Conservation (phyloP, 1,140 invertebrate genomes). For the Venturia canescens region DNA sequence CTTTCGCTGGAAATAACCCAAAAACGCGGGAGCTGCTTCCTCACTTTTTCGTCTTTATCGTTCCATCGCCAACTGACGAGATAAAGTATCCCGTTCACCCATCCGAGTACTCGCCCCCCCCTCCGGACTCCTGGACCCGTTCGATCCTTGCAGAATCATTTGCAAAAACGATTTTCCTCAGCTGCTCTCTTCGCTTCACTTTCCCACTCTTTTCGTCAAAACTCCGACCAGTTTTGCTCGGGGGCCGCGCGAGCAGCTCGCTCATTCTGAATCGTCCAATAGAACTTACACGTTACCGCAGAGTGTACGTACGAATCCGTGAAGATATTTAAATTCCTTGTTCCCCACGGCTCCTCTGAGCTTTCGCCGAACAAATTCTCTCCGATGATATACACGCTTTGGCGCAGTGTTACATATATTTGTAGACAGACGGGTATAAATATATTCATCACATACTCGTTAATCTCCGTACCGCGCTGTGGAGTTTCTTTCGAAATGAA, state of each 20-base stretch:
- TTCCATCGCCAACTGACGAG: too few relatives aligned
- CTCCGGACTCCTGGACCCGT: too few relatives aligned
- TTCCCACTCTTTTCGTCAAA: too few relatives aligned
- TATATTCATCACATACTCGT: conserved; percentile 7
- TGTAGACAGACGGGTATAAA: background rate
- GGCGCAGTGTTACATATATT: conserved; percentile 1
- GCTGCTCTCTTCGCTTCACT: too few relatives aligned
- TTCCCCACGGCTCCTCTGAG: background rate
- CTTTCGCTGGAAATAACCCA: too few relatives aligned
- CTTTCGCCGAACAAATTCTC: conserved; percentile 30
- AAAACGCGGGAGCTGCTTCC: too few relatives aligned
- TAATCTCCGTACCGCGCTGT: background rate
- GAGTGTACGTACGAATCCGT: background rate
- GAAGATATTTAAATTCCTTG: conserved; percentile 37
- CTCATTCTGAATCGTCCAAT: background rate
- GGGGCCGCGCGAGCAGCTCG: background rate
- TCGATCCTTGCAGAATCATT: too few relatives aligned
- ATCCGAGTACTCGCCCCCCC: too few relatives aligned
- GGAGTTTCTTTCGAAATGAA: conserved; percentile 35
- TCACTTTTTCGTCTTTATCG: too few relatives aligned
- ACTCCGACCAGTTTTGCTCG: too few relatives aligned
- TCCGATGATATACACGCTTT: background rate
- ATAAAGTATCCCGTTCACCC: too few relatives aligned
- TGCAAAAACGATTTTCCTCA: too few relatives aligned
- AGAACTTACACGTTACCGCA: background rate